Conservation (phyloP, 1,140 invertebrate species). For the Sitodiplosis mosellana region DNA sequence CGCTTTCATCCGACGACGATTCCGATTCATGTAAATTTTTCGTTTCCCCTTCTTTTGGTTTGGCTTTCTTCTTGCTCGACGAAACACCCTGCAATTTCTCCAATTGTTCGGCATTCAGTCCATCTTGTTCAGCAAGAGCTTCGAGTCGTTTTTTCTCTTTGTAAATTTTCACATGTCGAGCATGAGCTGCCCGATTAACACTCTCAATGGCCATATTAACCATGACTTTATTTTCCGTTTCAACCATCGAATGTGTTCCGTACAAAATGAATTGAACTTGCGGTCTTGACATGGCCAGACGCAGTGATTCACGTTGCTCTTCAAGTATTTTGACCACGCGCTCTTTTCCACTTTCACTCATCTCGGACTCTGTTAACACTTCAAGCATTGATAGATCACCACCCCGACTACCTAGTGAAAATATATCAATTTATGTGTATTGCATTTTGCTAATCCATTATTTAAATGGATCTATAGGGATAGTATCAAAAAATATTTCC, state of each 20-base stretch:
- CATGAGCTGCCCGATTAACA: conserved; percentile 38
- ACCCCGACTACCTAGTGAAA: conserved; percentile 41
- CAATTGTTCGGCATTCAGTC: conserved; percentile 15
- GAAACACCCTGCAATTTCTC: conserved; percentile 11
- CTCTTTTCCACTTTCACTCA: conserved; percentile 33
- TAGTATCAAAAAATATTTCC: too few relatives aligned
- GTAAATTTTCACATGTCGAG: conserved; percentile 31
- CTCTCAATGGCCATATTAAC: conserved; percentile 35
- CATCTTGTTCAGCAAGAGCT: conserved; percentile 18
- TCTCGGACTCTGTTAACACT: conserved; percentile 41
- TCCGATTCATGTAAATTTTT: not conserved
- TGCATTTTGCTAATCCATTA: too few relatives aligned
- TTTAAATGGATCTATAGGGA: too few relatives aligned
- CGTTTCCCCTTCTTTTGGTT: not conserved
- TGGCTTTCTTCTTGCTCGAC: not conserved
- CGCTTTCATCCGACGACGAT: not conserved
- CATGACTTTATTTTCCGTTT: conserved; percentile 43
- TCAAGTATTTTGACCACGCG: conserved; percentile 38
- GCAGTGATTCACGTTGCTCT: conserved; percentile 44
- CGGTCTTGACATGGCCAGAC: conserved; percentile 43
- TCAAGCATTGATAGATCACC: conserved; percentile 47
- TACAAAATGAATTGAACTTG: conserved; percentile 51
- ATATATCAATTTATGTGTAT: too few relatives aligned
- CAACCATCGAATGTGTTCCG: conserved; percentile 48
- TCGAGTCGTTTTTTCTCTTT: conserved; percentile 18